Percentiles rank a stretch among this genome's conserved stretches.
Evolutionary conservation across 2,113 vertebrate species (phyloP).

Genomic region (Scytalopus superciliaris): DNA sequence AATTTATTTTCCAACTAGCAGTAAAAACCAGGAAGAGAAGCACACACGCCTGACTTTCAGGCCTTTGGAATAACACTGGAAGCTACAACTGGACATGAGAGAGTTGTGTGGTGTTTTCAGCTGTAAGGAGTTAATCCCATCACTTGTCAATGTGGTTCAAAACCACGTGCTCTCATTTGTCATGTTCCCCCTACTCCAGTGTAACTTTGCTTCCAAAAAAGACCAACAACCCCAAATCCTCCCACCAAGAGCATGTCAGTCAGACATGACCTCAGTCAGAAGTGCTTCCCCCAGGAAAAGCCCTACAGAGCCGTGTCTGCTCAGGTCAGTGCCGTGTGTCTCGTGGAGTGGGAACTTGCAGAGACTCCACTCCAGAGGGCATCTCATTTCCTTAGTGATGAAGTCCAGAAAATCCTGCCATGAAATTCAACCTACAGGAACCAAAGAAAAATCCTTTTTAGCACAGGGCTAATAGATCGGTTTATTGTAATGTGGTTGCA

Average conservation of each 20-base stretch:
- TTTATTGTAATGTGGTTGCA: background rate
- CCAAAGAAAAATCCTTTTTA: background rate
- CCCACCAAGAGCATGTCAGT: background rate
- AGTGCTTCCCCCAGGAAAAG: background rate
- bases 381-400: background rate
- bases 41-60: rapidly evolving
- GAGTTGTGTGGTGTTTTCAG: background rate
- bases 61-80: background rate
- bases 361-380: rapidly evolving
- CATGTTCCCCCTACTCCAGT: rapidly evolving
- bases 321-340: background rate
- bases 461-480: background rate
- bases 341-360: rapidly evolving
- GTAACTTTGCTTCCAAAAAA: background rate
- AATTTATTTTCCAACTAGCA: background rate
- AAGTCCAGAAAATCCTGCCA: background rate
- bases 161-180: background rate
- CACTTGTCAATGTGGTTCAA: background rate
- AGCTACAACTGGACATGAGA: background rate
- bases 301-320: background rate
- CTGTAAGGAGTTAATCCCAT: background rate
- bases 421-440: background rate
- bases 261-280: background rate
- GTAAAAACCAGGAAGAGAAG: background rate
- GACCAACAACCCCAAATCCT: background rate